Base-by-base conservation (phyloP, 2,888 invertebrate genomes). In the Cheilosia impressa region DNA sequence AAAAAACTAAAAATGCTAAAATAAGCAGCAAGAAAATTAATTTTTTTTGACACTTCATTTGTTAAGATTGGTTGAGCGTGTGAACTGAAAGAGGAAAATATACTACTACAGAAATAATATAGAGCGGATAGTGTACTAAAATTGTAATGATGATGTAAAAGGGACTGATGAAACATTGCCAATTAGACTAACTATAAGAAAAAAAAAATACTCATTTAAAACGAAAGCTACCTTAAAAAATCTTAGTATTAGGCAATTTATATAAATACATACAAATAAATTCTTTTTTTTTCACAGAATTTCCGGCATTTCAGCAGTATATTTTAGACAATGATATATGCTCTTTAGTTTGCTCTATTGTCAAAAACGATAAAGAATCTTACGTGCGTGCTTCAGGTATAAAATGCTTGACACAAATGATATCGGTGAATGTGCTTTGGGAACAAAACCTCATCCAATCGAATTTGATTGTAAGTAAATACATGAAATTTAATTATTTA, bases 301-400 rank as follows among this genome's bases (percentile, higher is more conserved):
- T 95, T 91, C 96, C 96, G 13, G 95, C 96, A 22, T 96, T 96
- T 90, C 96, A 96, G 92, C 94, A 94, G 87, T 94, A 96, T 88
- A 92, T 97, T 45, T 89, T 95, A 19, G 94, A 95, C 38, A 93
- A 95, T 85, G 94, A 95, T 63, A 93, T 96, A 50, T 94, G 95
- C 3, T 93, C 94, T 80, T 92, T 96, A 31, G 94, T 95, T 0
- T 93, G 95, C 27, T 94, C 95, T 58, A 94, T 96, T 89, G 94
- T 95, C 0, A 93, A 94, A 81, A 93, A 94, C 83, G 97, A 97
- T 89, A 93, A 93, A 47, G 96, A 96, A 91, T 93, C 95, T 55
- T 97, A 96, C 90, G 96, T 96, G 0, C 93, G 96, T 82, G 95
- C 95, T 2, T 95, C 96, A 0, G 96, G 96, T 1, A 92, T 96